A percentile compares a stretch with the other conserved stretches of the same genome.
Conservation (phyloP, 2,888 invertebrate species). For the Platynereis dumerilii region DNA sequence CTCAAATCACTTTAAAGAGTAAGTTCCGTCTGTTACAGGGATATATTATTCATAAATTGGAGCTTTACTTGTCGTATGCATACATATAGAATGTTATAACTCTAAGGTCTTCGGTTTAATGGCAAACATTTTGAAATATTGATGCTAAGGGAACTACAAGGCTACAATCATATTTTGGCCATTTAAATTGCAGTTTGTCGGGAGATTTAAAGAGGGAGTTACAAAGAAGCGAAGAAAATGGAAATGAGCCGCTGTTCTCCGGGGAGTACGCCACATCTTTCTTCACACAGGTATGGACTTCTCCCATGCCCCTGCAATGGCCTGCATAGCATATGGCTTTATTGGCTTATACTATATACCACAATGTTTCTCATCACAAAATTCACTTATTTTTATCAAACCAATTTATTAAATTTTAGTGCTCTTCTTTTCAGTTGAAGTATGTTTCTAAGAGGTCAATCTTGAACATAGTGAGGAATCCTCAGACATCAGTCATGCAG, state of each 20-base stretch:
- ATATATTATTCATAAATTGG: too few species aligned
- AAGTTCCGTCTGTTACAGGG: neutral
- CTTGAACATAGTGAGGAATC: constrained; percentile 55
- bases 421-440: neutral
- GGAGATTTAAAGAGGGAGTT: too few species aligned
- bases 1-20: neutral
- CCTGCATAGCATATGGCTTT: too few species aligned
- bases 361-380: too few species aligned
- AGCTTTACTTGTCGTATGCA: too few species aligned
- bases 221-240: constrained; percentile 18
- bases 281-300: constrained; percentile 44
- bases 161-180: too few species aligned
- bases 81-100: too few species aligned
- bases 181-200: constrained; percentile 4
- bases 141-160: too few species aligned
- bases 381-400: too few species aligned
- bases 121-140: too few species aligned
- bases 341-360: too few species aligned
- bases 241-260: constrained; percentile 34
- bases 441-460: constrained; percentile 48
- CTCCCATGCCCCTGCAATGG: neutral
- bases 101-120: too few species aligned
- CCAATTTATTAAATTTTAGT: neutral
- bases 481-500: constrained; percentile 56
- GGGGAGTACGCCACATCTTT: constrained; percentile 48